These are phyloP conservation scores for Megaustenia siamemsis DNA, from an alignment of 2,888 invertebrate genomes.

Conservation along the genomic window DNA sequence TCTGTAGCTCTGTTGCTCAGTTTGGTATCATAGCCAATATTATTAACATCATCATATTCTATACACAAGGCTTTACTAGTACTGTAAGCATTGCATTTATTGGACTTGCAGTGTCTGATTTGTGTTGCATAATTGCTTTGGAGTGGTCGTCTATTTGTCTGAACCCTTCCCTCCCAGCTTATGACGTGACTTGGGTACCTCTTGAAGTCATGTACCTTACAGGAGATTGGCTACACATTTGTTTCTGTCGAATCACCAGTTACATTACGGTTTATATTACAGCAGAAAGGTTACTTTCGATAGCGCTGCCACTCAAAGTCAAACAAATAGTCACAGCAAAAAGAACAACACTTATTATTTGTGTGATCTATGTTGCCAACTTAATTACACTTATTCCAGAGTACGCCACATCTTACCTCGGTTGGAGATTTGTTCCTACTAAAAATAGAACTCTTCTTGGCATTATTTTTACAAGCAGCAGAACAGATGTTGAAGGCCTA, in stretches of 20 bases:
- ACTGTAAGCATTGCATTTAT: too few relatives aligned
- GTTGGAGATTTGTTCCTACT: background rate
- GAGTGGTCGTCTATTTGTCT: too few relatives aligned
- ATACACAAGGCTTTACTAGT: too few relatives aligned
- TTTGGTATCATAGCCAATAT: too few relatives aligned
- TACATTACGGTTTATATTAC: constrained; percentile 4
- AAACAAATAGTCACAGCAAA: background rate
- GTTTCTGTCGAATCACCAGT: background rate
- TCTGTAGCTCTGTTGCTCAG: too few relatives aligned
- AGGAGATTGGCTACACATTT: too few relatives aligned
- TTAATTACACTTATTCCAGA: background rate
- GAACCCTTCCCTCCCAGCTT: too few relatives aligned
- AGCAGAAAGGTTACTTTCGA: background rate
- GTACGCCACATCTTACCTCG: background rate
- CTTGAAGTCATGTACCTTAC: too few relatives aligned
- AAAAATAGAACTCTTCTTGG: background rate
- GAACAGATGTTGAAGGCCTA: background rate
- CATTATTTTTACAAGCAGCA: background rate
- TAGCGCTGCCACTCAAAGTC: background rate
- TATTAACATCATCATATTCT: too few relatives aligned
- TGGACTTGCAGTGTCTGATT: too few relatives aligned
- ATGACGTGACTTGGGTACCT: too few relatives aligned
- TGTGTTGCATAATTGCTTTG: too few relatives aligned
- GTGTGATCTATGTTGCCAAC: background rate
- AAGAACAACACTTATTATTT: background rate